Evolutionary conservation across 1,140 invertebrate species (phyloP).

Genomic region (Drosophila sproati): DNA sequence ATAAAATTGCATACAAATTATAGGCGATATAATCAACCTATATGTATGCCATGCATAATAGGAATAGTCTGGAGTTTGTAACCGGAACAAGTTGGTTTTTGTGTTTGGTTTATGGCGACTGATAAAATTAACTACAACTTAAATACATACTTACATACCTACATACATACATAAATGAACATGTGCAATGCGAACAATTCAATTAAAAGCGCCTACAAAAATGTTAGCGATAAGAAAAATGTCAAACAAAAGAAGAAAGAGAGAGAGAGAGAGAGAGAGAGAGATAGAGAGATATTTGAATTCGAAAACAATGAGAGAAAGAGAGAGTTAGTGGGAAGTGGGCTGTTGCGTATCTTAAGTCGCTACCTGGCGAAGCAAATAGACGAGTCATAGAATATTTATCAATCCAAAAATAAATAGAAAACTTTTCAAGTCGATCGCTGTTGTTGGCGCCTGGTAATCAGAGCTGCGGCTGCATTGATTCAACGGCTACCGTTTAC

Average conservation of each 20-base stretch:
- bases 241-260: neutral
- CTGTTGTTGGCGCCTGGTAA: constrained; percentile 8
- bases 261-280: constrained; percentile 10
- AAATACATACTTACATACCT: no score
- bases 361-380: constrained; percentile 28
- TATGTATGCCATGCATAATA: no score
- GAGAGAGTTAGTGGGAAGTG: neutral
- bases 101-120: constrained; percentile 25
- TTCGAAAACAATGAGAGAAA: neutral
- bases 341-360: constrained; percentile 57
- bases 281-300: neutral
- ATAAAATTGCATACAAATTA: no score
- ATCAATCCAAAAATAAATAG: constrained; percentile 33
- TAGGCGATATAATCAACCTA: no score
- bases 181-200: constrained; percentile 43
- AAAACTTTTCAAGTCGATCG: neutral
- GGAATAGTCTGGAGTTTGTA: constrained; percentile 21
- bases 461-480: constrained; percentile 10
- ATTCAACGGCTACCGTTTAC: constrained; percentile 13
- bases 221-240: constrained; percentile 5
- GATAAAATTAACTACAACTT: constrained; percentile 28
- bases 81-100: constrained; percentile 27
- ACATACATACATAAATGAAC: neutral
- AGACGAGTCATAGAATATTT: constrained; percentile 28
- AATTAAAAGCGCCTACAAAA: constrained; percentile 43